Conservation (phyloP, 2,797 vertebrate genomes). For the Onychomys torridus region DNA sequence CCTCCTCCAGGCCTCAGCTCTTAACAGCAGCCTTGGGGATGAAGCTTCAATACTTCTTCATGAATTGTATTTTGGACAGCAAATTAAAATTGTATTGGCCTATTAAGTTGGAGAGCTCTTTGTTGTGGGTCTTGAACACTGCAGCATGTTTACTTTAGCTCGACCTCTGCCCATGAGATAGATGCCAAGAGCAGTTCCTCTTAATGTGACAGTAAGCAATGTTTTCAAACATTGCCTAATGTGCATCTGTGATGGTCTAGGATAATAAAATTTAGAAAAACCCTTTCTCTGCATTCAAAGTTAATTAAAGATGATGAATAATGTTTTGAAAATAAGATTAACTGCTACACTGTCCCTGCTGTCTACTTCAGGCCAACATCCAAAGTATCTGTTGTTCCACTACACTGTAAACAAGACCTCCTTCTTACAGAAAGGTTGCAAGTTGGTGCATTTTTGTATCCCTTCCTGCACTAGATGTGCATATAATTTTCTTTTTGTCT, state of each 20-base stretch:
- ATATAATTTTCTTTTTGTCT: neutral
- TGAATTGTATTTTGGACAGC: neutral
- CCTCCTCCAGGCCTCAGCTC: neutral
- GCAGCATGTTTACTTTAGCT: neutral
- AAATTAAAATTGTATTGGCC: neutral
- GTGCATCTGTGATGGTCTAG: neutral
- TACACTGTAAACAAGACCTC: neutral
- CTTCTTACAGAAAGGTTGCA: neutral
- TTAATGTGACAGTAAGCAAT: neutral
- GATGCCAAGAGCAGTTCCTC: neutral
- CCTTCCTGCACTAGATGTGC: neutral
- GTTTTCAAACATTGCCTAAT: neutral
- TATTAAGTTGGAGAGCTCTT: neutral
- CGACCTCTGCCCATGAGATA: neutral
- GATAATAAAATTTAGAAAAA: neutral
- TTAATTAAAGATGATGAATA: conserved; percentile 47
- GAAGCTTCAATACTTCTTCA: neutral
- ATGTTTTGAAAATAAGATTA: conserved; percentile 24
- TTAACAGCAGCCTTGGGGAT: neutral
- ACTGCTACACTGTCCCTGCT: neutral
- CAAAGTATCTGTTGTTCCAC: neutral
- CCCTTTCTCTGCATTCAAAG: neutral
- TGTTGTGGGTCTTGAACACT: neutral
- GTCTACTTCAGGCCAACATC: neutral
- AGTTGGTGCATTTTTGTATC: neutral